Base-by-base conservation (phyloP, 2,797 vertebrate species). In the Anableps anableps region DNA sequence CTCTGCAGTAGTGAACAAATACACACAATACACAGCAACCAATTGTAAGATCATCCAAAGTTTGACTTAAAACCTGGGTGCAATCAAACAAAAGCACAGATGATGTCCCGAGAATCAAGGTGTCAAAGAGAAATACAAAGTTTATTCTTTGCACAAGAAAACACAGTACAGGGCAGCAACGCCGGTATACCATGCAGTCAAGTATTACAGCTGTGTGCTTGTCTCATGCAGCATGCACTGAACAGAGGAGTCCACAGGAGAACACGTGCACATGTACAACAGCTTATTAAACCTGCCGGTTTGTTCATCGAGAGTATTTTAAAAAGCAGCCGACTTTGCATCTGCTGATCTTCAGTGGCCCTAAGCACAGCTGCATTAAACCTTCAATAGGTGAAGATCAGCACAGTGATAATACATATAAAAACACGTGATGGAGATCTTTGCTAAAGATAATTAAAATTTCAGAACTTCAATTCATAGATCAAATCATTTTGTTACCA, bases 161-260 rank as follows among this genome's bases (percentile, higher is more conserved):
- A 92, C 93, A 95, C 93, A 95, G 93, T 93, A 92, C 76, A 88
- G 89, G 90, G 92, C 93, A 71, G 80, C 84, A 74, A 26, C 34
- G 91, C 94, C 93, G 8, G 75, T 92, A 94, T 92, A 92, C 92
- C 95, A 94, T 95, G 94, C 94, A 84, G 75, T 93, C 92, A 93
- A 94, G 94, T 93, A 86, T 89, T 88, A 94, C 91, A 92, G 87
- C 88, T 89, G 91, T 92, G 91, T 92, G 88, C 89, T 95, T 86
- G 87, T 94, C 76, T 94, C 95, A 95, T 95, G 95, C 95, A 95
- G 92, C 95, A 96, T 95, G 95, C 95, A 93, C 90, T 83, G 86
- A 91, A 90, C 88, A 91, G 88, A 88, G 85, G 81, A 92, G 91
- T 91, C 88, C 91, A 93, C 89, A 76, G 85, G 75, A 91, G 90